Evolutionary conservation across 1,140 invertebrate species (phyloP), one percentile per base, ranked within the genome.

Genomic region (Lasioglossum albipes): DNA sequence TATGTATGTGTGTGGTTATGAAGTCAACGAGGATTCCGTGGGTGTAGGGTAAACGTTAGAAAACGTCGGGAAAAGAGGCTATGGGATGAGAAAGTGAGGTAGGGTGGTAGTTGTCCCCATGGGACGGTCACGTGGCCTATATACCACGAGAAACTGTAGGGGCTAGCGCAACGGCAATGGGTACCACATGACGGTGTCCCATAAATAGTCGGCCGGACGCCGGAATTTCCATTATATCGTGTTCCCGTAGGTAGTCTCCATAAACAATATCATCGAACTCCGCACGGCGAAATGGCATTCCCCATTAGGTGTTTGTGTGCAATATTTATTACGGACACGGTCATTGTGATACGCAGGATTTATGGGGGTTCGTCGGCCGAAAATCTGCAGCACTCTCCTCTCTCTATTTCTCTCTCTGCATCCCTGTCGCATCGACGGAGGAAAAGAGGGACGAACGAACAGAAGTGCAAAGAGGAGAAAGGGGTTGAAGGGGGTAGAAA

Each of bases 191-290:
- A 87, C 82, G 87, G 74, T 83, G 76, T 75, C 87, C 88, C 88
- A 90, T 90, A 90, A 90, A 90, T 89, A 90, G 80, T 84, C 71
- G 81, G 68, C 54, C 36, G 85, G 87, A 87, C 84, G 79, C 65
- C 74, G 89, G 89, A 90, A 90, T 90, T 90, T 89, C 89, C 87
- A 90, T 90, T 90, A 90, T 83, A 90, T 82, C 79, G 87, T 83
- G 79, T 87, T 86, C 87, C 87, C 76, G 73, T 84, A 83, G 84
- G 79, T 86, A 82, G 79, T 62, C 76, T 79, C 88, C 88, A 88
- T 90, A 90, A 89, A 90, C 89, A 90, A 90, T 89, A 90, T 89
- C 89, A 90, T 90, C 88, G 88, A 89, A 84, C 68, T 82, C 65
- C 79, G 65, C 79, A 65, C 76, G 64, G 72, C 72, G 76, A 85